Evolutionary conservation across 2,797 vertebrate species (phyloP).

Genomic region (Cyclura pinguis): DNA sequence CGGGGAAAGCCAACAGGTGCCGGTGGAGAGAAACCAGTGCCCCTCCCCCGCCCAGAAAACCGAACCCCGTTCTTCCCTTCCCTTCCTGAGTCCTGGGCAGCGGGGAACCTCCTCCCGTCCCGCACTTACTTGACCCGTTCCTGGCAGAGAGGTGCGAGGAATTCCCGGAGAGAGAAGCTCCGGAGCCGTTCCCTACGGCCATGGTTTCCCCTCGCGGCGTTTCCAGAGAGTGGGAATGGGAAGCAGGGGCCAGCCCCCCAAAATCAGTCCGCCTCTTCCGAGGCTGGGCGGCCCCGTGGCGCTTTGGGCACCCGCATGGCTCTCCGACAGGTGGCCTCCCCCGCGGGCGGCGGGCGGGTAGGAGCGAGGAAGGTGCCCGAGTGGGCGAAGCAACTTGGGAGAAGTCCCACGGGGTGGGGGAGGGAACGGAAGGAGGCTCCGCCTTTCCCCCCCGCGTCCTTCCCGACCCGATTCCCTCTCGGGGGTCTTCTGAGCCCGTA

Average conservation of each 20-base stretch:
- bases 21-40: background rate
- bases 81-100: too few species aligned
- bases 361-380: background rate
- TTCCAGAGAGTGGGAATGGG: too few species aligned
- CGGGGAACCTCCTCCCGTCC: background rate
- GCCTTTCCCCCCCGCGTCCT: too few species aligned
- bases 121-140: conserved; percentile 68
- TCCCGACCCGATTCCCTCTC: too few species aligned
- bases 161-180: conserved; percentile 34
- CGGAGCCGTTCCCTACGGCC: conserved; percentile 2
- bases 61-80: too few species aligned
- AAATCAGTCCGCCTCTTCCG: background rate
- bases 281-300: background rate
- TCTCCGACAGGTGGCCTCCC: background rate
- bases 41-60: too few species aligned
- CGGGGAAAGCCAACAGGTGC: accelerated
- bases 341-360: background rate
- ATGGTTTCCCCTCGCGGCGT: background rate
- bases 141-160: conserved; percentile 55
- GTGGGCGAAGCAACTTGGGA: conserved; percentile 28
- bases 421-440: too few species aligned
- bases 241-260: background rate
- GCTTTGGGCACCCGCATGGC: background rate
- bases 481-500: too few species aligned
- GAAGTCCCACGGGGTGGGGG: background rate